A percentile compares a stretch with the other conserved stretches of the same genome.
Conservation (phyloP, 1,140 invertebrate species). For the Aphidius gifuensis region DNA sequence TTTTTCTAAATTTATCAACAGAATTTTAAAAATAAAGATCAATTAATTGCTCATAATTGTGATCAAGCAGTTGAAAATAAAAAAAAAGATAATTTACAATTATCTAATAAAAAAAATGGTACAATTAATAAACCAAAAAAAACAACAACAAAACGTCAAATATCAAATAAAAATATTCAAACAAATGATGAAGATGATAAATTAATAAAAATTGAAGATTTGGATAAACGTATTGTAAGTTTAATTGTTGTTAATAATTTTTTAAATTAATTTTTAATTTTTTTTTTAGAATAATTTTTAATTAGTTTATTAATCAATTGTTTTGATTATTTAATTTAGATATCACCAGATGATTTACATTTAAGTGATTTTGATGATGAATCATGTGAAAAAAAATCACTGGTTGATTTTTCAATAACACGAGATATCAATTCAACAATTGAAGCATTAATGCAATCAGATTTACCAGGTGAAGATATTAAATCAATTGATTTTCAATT, state of each 20-base stretch:
- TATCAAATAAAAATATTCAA: slow-evolving; percentile 37
- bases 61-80: slow-evolving; percentile 43
- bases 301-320: slow-evolving; percentile 9
- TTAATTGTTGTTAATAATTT: background rate
- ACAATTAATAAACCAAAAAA: slow-evolving; percentile 43
- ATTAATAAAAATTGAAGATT: slow-evolving; percentile 39
- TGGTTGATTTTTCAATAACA: slow-evolving; percentile 24
- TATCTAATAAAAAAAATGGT: slow-evolving; percentile 48
- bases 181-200: slow-evolving; percentile 44
- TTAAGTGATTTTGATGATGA: slow-evolving; percentile 30
- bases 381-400: slow-evolving; percentile 22
- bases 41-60: slow-evolving; percentile 47
- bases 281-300: background rate
- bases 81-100: slow-evolving; percentile 44
- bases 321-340: slow-evolving; percentile 22
- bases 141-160: slow-evolving; percentile 49
- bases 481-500: slow-evolving; percentile 30
- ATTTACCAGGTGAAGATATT: slow-evolving; percentile 29
- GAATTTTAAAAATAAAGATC: slow-evolving; percentile 49
- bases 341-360: slow-evolving; percentile 27
- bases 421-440: slow-evolving; percentile 28
- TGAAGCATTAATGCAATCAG: slow-evolving; percentile 29
- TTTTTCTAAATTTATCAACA: slow-evolving; percentile 24
- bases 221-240: slow-evolving; percentile 39
- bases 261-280: background rate